These are phyloP conservation scores for Nephrotoma appendiculata DNA, from an alignment of 2,888 invertebrate genomes.

Conservation along the genomic window DNA sequence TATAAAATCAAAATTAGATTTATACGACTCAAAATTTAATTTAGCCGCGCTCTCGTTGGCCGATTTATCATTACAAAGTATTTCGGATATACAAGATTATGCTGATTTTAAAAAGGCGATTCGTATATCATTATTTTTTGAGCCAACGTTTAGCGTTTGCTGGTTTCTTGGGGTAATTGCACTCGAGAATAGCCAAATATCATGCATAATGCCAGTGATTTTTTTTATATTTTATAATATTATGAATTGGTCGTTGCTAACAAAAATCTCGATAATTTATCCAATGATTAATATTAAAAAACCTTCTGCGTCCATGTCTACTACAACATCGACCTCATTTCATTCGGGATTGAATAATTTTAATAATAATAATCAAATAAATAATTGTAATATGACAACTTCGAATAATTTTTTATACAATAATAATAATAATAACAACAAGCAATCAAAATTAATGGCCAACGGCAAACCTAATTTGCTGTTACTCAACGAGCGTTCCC, in stretches of 20 bases:
- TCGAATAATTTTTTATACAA: background rate
- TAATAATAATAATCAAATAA: background rate
- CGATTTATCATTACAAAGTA: constrained; percentile 35
- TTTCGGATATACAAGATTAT: constrained; percentile 35
- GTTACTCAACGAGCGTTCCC: background rate
- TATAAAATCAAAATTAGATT: constrained; percentile 9
- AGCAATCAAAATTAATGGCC: constrained; percentile 6
- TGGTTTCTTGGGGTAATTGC: constrained; percentile 64
- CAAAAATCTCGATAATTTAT: background rate
- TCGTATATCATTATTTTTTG: constrained; percentile 47
- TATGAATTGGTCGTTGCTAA: constrained; percentile 24
- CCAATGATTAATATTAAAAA: background rate
- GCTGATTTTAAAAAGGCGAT: constrained; percentile 43
- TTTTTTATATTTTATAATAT: constrained; percentile 40
- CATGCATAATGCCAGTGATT: constrained; percentile 43
- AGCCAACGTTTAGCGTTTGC: constrained; percentile 54
- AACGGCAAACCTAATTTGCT: background rate
- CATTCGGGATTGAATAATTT: background rate
- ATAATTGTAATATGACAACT: background rate
- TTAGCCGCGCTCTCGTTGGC: constrained; percentile 34
- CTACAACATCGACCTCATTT: background rate
- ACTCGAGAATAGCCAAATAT: constrained; percentile 45
- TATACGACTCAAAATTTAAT: constrained; percentile 28
- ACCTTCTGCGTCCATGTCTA: background rate
- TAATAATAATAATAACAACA: background rate